Conservation (phyloP, 2,113 vertebrate genomes). For the Amblyornis subalaris region DNA sequence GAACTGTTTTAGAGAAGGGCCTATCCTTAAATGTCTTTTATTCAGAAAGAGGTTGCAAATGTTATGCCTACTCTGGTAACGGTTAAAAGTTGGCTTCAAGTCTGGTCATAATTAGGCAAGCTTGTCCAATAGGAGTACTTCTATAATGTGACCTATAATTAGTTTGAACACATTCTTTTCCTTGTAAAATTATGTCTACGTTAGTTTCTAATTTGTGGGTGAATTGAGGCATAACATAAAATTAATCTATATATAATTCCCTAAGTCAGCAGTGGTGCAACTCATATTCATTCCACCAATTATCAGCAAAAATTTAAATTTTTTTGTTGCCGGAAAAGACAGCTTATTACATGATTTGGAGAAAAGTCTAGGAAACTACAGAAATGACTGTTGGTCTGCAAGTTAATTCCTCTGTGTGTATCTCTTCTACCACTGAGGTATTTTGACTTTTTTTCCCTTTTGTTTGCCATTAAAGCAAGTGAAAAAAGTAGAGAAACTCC, state of each 20-base stretch:
- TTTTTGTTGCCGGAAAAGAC: background rate
- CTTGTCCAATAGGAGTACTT: background rate
- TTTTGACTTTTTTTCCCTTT: background rate
- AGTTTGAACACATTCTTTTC: background rate
- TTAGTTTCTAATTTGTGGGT: background rate
- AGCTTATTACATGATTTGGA: background rate
- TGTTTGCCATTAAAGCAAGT: background rate
- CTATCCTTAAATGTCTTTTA: background rate
- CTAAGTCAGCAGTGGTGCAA: background rate
- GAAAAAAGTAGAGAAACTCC: background rate
- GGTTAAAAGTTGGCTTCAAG: background rate
- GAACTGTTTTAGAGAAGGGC: fast-evolving
- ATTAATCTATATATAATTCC: background rate
- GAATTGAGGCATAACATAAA: background rate
- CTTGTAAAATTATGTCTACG: background rate
- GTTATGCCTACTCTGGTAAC: fast-evolving
- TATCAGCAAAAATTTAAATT: background rate
- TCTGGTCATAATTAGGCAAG: background rate
- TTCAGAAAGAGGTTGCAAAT: background rate
- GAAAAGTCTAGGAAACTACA: background rate
- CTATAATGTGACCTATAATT: background rate
- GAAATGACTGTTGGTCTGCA: background rate
- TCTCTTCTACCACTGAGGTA: background rate
- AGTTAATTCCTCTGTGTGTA: background rate
- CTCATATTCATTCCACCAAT: background rate